Percentiles rank a stretch among this genome's conserved stretches.
phyloP scores from a whole-genome alignment of 2,113 vertebrate species.

The Eretmochelys imbricata region DNA sequence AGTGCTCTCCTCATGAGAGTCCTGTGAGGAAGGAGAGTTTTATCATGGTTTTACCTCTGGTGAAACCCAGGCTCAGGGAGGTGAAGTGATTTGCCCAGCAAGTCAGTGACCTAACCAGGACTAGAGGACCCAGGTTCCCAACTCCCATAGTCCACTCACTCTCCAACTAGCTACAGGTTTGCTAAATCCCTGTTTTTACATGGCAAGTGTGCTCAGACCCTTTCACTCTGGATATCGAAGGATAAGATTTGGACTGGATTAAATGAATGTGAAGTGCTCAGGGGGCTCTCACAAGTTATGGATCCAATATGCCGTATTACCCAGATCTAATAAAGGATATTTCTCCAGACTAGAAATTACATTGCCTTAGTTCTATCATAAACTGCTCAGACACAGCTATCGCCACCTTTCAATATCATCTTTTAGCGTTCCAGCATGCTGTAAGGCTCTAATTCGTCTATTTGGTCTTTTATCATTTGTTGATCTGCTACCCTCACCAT shows the following conservation, averaged over 20 bases:
- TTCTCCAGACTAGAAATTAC: slow-evolving; percentile 26
- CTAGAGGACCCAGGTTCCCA: neutral
- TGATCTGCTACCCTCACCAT: neutral
- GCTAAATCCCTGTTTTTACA: neutral
- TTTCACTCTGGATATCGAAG: slow-evolving; percentile 2
- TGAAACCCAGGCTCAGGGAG: neutral
- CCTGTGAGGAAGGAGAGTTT: neutral
- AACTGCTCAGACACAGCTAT: slow-evolving; percentile 23
- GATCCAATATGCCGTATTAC: slow-evolving; percentile 30
- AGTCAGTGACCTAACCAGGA: neutral
- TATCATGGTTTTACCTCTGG: neutral
- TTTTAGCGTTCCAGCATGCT: slow-evolving; percentile 35
- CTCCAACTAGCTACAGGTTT: neutral
- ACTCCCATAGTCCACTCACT: neutral
- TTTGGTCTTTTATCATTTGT: neutral
- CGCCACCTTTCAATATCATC: slow-evolving; percentile 27
- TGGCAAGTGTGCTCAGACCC: neutral
- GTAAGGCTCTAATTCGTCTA: slow-evolving; percentile 45
- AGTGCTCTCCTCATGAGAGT: neutral
- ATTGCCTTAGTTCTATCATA: slow-evolving; percentile 27
- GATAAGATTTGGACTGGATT: slow-evolving; percentile 8
- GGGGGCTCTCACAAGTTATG: slow-evolving; percentile 44
- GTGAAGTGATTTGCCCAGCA: neutral
- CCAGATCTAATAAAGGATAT: slow-evolving; percentile 37
- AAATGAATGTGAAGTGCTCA: slow-evolving; percentile 46